phyloP scores from a whole-genome alignment of 2,888 invertebrate genomes.

The Parnassius mnemosyne region DNA sequence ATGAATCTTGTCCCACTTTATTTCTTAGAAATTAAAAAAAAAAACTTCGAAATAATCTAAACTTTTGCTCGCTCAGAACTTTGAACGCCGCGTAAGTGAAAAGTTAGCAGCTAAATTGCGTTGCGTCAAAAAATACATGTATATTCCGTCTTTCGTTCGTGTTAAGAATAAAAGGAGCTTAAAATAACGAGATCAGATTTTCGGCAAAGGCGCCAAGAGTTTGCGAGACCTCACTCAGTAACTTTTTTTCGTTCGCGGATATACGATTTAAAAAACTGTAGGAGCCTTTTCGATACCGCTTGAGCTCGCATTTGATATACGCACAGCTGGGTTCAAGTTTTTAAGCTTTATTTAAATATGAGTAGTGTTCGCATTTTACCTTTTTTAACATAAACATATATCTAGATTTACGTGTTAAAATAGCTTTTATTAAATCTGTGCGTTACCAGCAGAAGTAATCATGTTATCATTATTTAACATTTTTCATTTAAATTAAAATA shows the following conservation, averaged over 20 bases:
- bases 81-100: slow-evolving; percentile 61
- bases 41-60: slow-evolving; percentile 59
- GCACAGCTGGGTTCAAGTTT: slow-evolving; percentile 21
- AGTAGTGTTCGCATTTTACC: slow-evolving; percentile 8
- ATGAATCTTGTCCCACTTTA: slow-evolving; percentile 38
- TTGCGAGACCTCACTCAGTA: slow-evolving; percentile 28
- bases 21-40: slow-evolving; percentile 66
- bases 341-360: slow-evolving; percentile 18
- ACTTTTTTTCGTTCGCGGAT: slow-evolving; percentile 53
- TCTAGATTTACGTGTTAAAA: neutral
- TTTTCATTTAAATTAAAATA: too few relatives aligned
- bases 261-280: slow-evolving; percentile 21
- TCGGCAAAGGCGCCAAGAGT: slow-evolving; percentile 32
- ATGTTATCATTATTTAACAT: too few relatives aligned
- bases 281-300: slow-evolving; percentile 19
- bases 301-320: slow-evolving; percentile 12
- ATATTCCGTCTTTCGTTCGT: slow-evolving; percentile 39
- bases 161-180: slow-evolving; percentile 70
- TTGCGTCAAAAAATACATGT: slow-evolving; percentile 46
- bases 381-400: neutral
- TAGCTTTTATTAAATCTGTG: too few relatives aligned
- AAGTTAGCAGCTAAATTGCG: slow-evolving; percentile 67
- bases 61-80: slow-evolving; percentile 55
- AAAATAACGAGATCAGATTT: slow-evolving; percentile 62
- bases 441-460: too few relatives aligned